Evolutionary conservation across 1,140 invertebrate species (phyloP).

Genomic region (Propsilocerus akamusi): DNA sequence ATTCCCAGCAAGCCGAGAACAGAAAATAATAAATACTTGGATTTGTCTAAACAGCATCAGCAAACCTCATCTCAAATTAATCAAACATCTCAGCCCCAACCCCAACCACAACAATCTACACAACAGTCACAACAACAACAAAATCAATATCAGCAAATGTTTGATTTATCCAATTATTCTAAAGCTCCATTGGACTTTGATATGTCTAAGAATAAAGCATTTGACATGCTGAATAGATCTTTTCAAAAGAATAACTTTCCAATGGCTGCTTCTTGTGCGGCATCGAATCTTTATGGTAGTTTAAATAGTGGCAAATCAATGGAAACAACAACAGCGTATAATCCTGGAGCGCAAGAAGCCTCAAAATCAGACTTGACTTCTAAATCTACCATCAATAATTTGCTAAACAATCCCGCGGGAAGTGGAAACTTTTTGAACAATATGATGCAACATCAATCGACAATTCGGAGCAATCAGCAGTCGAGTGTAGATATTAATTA

Average conservation of each 20-base stretch:
- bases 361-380: too few species aligned
- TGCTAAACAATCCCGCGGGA: too few species aligned
- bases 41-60: conserved; percentile 22
- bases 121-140: conserved; percentile 13
- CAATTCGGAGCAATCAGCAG: not conserved
- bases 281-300: too few species aligned
- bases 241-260: conserved; percentile 7
- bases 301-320: too few species aligned
- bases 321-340: too few species aligned
- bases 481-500: conserved; percentile 1
- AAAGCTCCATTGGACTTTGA: conserved; percentile 7
- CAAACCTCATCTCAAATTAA: conserved; percentile 20
- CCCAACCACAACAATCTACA: conserved; percentile 13
- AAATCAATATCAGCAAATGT: conserved; percentile 12
- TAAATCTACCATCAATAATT: too few species aligned
- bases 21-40: too few species aligned
- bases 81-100: conserved; percentile 6
- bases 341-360: too few species aligned
- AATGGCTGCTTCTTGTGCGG: not conserved
- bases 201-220: conserved; percentile 11
- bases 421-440: too few species aligned
- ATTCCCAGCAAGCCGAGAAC: too few species aligned
- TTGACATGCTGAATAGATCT: not conserved
- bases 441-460: not conserved
- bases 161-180: too few species aligned